A percentile compares a stretch with the other conserved stretches of the same genome.
phyloP scores from a whole-genome alignment of 2,888 invertebrate genomes.

The Dusona sp. region DNA sequence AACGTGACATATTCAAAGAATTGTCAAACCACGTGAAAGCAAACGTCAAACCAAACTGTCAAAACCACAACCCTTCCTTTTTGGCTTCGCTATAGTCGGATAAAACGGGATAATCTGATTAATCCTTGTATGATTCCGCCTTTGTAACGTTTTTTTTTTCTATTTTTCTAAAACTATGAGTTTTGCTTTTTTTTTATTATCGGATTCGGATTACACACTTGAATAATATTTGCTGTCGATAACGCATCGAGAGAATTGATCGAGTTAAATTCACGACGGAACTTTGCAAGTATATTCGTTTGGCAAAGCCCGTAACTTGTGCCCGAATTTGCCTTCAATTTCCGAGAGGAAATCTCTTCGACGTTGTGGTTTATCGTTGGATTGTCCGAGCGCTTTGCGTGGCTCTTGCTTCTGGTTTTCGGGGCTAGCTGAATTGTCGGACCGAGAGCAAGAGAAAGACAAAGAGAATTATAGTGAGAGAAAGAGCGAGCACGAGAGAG shows the following conservation, averaged over 20 bases:
- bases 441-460: slow-evolving; percentile 32
- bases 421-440: slow-evolving; percentile 32
- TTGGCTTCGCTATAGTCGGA: too few relatives aligned
- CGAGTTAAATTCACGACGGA: slow-evolving; percentile 22
- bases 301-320: slow-evolving; percentile 49
- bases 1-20: too few relatives aligned
- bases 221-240: not conserved
- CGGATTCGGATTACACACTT: not conserved
- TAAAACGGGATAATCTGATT: not conserved
- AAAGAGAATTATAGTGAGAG: slow-evolving; percentile 33
- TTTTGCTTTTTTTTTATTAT: not conserved
- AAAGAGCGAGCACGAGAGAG: slow-evolving; percentile 20
- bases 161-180: not conserved
- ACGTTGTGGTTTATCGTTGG: slow-evolving; percentile 61
- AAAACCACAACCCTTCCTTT: too few relatives aligned
- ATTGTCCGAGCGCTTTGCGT: slow-evolving; percentile 61
- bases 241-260: slow-evolving; percentile 6
- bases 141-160: not conserved
- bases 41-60: too few relatives aligned
- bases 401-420: slow-evolving; percentile 52
- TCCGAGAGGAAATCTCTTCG: slow-evolving; percentile 58
- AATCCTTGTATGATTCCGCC: not conserved
- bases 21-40: too few relatives aligned
- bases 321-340: slow-evolving; percentile 55
- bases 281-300: slow-evolving; percentile 47